Evolutionary conservation across 2,113 vertebrate species (phyloP).

Genomic region (Serilophus lunatus): DNA sequence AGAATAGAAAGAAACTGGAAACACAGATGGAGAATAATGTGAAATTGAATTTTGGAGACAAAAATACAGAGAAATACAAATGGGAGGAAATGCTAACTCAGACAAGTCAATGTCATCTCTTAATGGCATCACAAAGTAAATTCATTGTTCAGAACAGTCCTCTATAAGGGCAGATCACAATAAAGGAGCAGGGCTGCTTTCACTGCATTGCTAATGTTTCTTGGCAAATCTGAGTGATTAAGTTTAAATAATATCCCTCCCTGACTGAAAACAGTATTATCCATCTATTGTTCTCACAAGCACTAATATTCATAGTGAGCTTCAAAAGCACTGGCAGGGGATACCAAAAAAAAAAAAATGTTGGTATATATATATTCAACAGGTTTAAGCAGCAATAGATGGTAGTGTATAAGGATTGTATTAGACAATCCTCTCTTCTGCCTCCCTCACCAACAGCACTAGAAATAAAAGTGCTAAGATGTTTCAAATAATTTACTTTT

Average conservation of each 20-base stretch:
- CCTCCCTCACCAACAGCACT: not conserved
- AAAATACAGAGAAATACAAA: not conserved
- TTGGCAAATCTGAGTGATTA: not conserved
- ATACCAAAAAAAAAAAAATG: not conserved
- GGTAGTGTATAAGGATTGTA: not conserved
- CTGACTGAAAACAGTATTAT: not conserved
- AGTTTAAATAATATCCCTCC: not conserved
- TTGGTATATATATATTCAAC: not conserved
- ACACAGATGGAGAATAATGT: not conserved
- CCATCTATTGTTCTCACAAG: constrained; percentile 26
- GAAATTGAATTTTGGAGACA: not conserved
- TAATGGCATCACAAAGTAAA: not conserved
- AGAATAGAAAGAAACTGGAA: not conserved
- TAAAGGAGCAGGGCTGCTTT: not conserved
- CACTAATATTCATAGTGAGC: not conserved
- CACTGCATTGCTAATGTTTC: not conserved
- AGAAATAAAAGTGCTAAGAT: not conserved
- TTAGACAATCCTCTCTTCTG: not conserved
- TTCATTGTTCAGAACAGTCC: not conserved
- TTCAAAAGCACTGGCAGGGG: not conserved
- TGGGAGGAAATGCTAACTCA: not conserved
- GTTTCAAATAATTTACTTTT: not conserved
- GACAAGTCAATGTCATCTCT: not conserved
- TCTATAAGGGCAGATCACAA: not conserved
- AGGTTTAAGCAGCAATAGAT: not conserved